Evolutionary conservation across 2,797 vertebrate species (phyloP).

Genomic region (Danio tinwini): DNA sequence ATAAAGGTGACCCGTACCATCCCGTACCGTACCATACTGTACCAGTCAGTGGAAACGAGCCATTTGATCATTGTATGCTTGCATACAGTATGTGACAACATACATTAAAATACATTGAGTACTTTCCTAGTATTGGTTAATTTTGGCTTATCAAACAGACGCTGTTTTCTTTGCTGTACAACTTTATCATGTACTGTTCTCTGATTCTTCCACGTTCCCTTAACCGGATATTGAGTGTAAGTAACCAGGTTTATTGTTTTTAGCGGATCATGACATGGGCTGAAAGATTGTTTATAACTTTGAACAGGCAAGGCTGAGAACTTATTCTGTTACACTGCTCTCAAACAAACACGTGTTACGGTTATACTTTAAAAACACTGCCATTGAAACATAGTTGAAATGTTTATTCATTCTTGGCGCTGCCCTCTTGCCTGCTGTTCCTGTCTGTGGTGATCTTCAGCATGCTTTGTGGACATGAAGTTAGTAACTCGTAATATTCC

Average conservation of each 20-base stretch:
- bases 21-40: too few species aligned
- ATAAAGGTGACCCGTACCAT: too few species aligned
- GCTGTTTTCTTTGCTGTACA: neutral
- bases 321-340: constrained; percentile 6
- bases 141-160: neutral
- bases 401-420: neutral
- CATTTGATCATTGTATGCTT: too few species aligned
- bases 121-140: neutral
- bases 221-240: neutral
- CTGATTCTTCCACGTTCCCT: neutral
- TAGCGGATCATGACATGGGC: constrained; percentile 13
- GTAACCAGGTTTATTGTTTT: constrained; percentile 12
- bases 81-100: neutral
- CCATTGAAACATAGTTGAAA: constrained; percentile 2
- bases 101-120: too few species aligned
- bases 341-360: constrained; percentile 27
- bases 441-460: constrained; percentile 5
- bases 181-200: neutral
- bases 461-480: neutral
- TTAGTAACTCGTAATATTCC: neutral
- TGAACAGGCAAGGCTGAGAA: constrained; percentile 6
- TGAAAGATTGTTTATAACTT: constrained; percentile 7
- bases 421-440: constrained; percentile 16
- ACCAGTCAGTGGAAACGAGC: too few species aligned
- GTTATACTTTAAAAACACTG: constrained; percentile 30